Evolutionary conservation across 2,113 vertebrate genomes (phyloP).

Genomic region (Crotalus horridus): DNA sequence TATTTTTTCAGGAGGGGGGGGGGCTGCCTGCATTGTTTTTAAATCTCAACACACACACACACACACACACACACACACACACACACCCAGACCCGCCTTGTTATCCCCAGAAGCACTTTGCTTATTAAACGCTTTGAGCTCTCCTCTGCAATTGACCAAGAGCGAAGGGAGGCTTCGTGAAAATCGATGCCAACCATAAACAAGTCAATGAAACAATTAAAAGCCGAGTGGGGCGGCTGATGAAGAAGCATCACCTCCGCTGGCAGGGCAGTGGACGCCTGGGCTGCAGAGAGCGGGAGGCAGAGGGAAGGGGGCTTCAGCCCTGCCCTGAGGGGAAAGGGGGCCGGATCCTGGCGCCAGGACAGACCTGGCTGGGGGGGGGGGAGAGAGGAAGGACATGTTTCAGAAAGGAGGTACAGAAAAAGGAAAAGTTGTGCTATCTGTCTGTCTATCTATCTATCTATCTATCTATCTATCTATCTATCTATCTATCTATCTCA

Average conservation of each 20-base stretch:
- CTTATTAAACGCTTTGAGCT: not conserved
- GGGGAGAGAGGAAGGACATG: not conserved
- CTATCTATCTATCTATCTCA: no score
- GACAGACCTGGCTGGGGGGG: not conserved
- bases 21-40: not conserved
- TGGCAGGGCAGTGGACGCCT: no score
- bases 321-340: not conserved
- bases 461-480: no score
- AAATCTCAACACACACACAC: not conserved
- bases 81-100: no score
- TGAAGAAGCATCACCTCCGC: not conserved
- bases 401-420: not conserved
- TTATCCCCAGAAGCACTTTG: not conserved
- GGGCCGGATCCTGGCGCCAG: not conserved
- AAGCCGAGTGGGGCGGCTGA: not conserved
- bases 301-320: fast-evolving
- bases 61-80: no score
- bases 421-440: not conserved
- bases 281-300: not conserved
- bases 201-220: not conserved
- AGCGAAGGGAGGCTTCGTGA: not conserved
- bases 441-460: not conserved
- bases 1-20: no score
- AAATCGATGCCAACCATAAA: not conserved
- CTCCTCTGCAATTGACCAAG: not conserved